Evolutionary conservation across 2,797 vertebrate genomes (phyloP).

Genomic region (Myotis pilosus): DNA sequence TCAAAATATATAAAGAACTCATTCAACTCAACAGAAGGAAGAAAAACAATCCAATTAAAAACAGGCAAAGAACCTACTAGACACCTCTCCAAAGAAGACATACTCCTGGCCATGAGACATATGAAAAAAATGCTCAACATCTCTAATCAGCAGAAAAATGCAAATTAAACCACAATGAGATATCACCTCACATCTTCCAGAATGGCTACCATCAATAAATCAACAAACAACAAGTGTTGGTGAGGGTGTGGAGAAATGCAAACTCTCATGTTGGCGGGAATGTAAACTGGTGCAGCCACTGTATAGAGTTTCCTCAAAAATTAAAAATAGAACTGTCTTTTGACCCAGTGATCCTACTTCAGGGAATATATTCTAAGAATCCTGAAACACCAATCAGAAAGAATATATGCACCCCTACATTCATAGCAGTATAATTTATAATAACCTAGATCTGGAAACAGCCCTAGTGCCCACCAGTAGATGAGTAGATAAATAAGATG

Average conservation of each 20-base stretch:
- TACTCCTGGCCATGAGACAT: background rate
- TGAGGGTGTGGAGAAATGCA: background rate
- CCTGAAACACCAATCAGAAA: background rate
- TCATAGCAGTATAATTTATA: background rate
- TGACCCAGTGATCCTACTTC: background rate
- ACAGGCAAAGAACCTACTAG: background rate
- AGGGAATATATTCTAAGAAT: background rate
- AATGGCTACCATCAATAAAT: background rate
- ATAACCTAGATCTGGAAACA: background rate
- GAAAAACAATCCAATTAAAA: background rate
- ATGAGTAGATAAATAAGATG: background rate
- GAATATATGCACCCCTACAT: background rate
- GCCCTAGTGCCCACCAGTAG: background rate
- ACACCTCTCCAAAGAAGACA: background rate
- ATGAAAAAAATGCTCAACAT: background rate
- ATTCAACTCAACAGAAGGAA: background rate
- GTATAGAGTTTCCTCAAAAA: background rate
- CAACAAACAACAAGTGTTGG: background rate
- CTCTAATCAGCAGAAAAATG: background rate
- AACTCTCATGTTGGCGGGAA: background rate
- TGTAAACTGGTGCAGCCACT: background rate
- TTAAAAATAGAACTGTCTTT: background rate
- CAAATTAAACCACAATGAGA: background rate
- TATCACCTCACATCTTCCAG: background rate
- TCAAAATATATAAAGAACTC: background rate